A percentile compares a stretch with the other conserved stretches of the same genome.
These are phyloP conservation scores for Morinoia aosen DNA, from an alignment of 2,888 invertebrate genomes.

Conservation along the genomic window DNA sequence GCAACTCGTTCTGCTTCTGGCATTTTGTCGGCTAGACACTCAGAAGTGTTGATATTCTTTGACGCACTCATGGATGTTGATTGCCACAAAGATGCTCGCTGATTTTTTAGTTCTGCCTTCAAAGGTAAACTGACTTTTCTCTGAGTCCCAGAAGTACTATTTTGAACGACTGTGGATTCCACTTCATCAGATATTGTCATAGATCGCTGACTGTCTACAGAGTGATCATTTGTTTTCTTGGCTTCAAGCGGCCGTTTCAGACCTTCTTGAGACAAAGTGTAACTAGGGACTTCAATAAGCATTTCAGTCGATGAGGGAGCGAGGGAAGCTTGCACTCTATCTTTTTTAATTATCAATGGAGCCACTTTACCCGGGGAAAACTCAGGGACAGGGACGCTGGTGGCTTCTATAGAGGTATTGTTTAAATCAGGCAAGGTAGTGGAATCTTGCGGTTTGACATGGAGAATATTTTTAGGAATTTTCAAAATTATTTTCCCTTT, in stretches of 20 bases:
- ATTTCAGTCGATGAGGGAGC: not conserved
- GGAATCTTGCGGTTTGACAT: not conserved
- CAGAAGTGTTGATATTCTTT: not conserved
- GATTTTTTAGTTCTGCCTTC: slow-evolving; percentile 14
- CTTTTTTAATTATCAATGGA: slow-evolving; percentile 14
- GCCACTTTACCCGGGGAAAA: not conserved
- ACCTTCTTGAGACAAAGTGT: not conserved
- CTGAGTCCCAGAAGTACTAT: not conserved
- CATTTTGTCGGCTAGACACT: not conserved
- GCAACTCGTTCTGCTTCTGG: not conserved
- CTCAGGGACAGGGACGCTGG: not conserved
- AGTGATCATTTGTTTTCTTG: not conserved
- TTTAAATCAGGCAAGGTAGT: not conserved
- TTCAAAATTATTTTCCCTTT: slow-evolving; percentile 31
- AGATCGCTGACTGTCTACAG: not conserved
- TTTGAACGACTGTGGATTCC: not conserved
- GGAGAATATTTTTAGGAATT: slow-evolving; percentile 7
- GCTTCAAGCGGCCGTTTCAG: not conserved
- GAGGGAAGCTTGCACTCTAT: not conserved
- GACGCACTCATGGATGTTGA: not conserved
- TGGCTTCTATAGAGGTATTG: not conserved
- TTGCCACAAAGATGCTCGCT: not conserved
- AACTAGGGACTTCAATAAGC: not conserved
- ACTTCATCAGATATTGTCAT: not conserved
- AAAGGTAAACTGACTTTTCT: slow-evolving; percentile 33